A percentile compares a stretch with the other conserved stretches of the same genome.
phyloP scores from a whole-genome alignment of 2,113 vertebrate species.

The Pyxicephalus adspersus region DNA sequence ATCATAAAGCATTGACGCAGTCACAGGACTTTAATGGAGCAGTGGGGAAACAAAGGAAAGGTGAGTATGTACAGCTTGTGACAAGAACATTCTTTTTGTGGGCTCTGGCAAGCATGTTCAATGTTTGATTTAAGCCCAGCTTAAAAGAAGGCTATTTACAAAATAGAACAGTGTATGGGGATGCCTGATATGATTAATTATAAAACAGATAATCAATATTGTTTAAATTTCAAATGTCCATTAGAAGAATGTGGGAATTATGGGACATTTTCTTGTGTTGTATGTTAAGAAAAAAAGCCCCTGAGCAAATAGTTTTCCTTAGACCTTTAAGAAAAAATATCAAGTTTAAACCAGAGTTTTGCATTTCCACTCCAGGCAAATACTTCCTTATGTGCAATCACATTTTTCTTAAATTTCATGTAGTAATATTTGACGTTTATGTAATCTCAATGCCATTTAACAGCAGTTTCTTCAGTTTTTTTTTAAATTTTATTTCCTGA shows the following conservation, averaged over 20 bases:
- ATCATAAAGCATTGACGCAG: no score
- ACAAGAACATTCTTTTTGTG: no score
- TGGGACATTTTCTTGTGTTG: background rate
- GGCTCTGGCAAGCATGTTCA: no score
- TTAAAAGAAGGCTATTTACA: no score
- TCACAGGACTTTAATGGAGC: no score
- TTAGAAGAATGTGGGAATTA: slow-evolving; percentile 9
- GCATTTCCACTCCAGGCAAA: slow-evolving; percentile 38
- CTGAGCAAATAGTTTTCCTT: slow-evolving; percentile 26
- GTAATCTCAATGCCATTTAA: background rate
- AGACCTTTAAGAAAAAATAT: slow-evolving; percentile 35
- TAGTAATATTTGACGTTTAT: slow-evolving; percentile 27
- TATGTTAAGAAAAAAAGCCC: background rate
- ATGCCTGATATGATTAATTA: background rate
- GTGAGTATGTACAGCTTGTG: no score
- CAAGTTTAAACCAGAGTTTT: slow-evolving; percentile 42
- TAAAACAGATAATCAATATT: background rate
- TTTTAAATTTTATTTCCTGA: no score
- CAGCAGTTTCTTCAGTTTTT: no score
- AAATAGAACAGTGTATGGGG: no score
- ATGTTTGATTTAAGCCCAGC: no score
- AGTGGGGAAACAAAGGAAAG: no score
- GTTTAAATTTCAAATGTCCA: background rate
- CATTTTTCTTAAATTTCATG: slow-evolving; percentile 21
- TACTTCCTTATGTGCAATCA: slow-evolving; percentile 25